Evolutionary conservation across 2,888 invertebrate genomes (phyloP), one percentile per base, ranked within the genome.

Genomic region (Diarsia rubi): DNA sequence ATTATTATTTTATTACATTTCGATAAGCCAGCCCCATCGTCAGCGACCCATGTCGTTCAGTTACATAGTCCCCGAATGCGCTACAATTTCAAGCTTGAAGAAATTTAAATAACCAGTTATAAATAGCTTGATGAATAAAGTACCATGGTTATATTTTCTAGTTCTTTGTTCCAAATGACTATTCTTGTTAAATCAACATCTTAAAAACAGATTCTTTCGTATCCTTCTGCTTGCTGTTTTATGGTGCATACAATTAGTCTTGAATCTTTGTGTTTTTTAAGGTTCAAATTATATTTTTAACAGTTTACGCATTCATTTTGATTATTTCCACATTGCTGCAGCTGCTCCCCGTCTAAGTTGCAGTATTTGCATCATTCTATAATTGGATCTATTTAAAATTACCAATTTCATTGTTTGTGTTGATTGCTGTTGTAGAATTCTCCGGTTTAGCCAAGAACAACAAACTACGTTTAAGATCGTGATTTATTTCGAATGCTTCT

Each of bases 101-200:
- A 44, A 47, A 63, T 68, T 81, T 64, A 16, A 67, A 63, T 67
- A 80, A 74, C 79, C 31, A 54, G 79, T 76, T 80, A 14, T 67
- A 49, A 37, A 49, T 54, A 9, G n/a, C 31, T 47, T 63, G 3
- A 47, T 11, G 12, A 59, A 59, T 59, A 16, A 42, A 42, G n/a
- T 62, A 31, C 5, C 5, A 63, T 27, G 12, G 9, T 63, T 49
- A 5, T 54, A 1, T 54, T 59, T 31, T 47, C 21, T 31, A 27
- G 37, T 42, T 47, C 42, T 60, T 27, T 16, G 27, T 19, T 42
- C 5, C 19, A 47, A 59, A 0, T n/a, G 8, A n/a, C 57, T 27
- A n/a, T 45, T 4, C 19, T 27, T n/a, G 21, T 16, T n/a, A 9
- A 11, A 47, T 65, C 19, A 37, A n/a, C 11, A 45, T 57, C 52